Evolutionary conservation across 2,888 invertebrate species (phyloP).

Genomic region (Leucoma salicis): DNA sequence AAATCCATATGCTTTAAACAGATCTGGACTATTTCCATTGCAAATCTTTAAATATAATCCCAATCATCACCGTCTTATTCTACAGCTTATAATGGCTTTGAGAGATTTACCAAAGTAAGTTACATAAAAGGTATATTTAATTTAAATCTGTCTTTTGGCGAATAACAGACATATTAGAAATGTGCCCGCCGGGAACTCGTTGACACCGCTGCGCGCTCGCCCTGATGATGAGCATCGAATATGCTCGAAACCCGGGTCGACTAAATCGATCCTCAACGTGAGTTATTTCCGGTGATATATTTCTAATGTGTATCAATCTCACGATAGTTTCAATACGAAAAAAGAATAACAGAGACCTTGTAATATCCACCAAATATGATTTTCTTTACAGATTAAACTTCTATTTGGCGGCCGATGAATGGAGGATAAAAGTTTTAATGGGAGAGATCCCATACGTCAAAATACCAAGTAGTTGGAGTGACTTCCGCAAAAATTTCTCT

Average conservation of each 20-base stretch:
- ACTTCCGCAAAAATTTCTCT: conserved; percentile 72
- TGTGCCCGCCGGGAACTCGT: too few species aligned
- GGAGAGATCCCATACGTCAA: conserved; percentile 57
- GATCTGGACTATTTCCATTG: conserved; percentile 68
- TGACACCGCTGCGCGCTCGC: too few species aligned
- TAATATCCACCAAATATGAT: neutral
- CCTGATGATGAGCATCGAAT: too few species aligned
- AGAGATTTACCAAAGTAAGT: conserved; percentile 79
- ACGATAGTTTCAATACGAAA: too few species aligned
- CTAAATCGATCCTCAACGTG: too few species aligned
- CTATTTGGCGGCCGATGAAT: conserved; percentile 80
- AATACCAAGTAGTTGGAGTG: conserved; percentile 72
- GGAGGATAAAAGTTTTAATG: conserved; percentile 74
- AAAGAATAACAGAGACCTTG: too few species aligned
- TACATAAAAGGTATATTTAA: neutral
- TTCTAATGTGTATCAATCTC: too few species aligned
- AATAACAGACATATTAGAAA: too few species aligned
- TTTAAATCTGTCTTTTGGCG: neutral
- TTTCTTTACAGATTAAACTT: conserved; percentile 71
- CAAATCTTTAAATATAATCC: conserved; percentile 67
- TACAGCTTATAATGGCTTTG: conserved; percentile 78
- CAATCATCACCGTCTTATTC: conserved; percentile 69
- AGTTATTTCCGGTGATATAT: too few species aligned
- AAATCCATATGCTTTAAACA: conserved; percentile 74
- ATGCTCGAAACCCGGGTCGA: too few species aligned